Percentiles rank a stretch among this genome's conserved stretches.
phyloP scores from a whole-genome alignment of 1,140 invertebrate species.

The Portunus trituberculatus region DNA sequence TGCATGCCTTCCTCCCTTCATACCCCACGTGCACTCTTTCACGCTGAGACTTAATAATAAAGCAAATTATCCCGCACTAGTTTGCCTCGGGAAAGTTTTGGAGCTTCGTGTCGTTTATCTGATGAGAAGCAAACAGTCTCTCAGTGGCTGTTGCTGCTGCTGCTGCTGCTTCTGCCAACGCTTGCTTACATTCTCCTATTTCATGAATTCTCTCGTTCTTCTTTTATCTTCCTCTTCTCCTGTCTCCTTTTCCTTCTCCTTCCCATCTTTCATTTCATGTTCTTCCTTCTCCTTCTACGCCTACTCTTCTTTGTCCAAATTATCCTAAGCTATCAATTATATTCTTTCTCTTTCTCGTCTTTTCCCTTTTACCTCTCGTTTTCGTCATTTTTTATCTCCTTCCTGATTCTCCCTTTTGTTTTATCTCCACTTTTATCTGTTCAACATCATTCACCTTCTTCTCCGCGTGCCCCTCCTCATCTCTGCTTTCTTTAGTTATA shows the following conservation, averaged over 20 bases:
- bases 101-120: neutral
- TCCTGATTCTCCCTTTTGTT: too few relatives aligned
- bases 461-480: too few relatives aligned
- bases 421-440: too few relatives aligned
- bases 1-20: neutral
- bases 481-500: too few relatives aligned
- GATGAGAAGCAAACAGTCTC: neutral
- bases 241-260: neutral
- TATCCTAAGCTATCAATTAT: neutral
- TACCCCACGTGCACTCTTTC: neutral
- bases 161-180: neutral
- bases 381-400: too few relatives aligned
- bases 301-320: neutral
- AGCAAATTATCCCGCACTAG: constrained; percentile 10
- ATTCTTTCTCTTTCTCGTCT: neutral
- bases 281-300: neutral
- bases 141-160: neutral
- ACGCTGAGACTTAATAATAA: constrained; percentile 6
- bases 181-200: neutral
- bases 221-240: neutral
- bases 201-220: neutral
- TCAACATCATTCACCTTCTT: too few relatives aligned
- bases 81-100: neutral
- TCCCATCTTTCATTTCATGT: neutral
- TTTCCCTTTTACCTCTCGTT: neutral